phyloP scores from a whole-genome alignment of 2,888 invertebrate genomes.

The Acrobeloides nanus region DNA sequence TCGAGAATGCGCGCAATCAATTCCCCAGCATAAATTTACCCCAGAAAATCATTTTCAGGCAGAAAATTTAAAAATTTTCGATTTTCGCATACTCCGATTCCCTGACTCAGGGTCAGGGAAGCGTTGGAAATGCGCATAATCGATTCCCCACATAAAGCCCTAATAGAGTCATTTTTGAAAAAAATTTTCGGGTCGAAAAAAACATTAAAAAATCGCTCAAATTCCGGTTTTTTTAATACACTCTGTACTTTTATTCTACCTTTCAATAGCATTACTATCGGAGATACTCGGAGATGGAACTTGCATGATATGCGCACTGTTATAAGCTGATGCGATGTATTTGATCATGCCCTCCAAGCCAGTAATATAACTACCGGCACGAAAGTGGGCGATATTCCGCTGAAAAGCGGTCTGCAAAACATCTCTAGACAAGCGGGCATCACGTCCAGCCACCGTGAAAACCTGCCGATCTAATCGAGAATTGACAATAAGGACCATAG shows the following conservation, averaged over 20 bases:
- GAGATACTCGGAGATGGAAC: slow-evolving; percentile 38
- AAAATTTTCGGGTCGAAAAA: too few species aligned
- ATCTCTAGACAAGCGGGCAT: slow-evolving; percentile 47
- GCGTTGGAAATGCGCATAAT: too few species aligned
- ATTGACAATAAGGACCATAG: slow-evolving; percentile 49
- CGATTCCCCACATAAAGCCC: too few species aligned
- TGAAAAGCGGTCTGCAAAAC: slow-evolving; percentile 48
- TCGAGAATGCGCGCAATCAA: too few species aligned
- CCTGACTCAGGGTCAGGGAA: too few species aligned
- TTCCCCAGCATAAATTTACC: too few species aligned
- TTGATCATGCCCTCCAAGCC: slow-evolving; percentile 44
- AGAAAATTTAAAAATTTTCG: too few species aligned
- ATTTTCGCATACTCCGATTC: too few species aligned
- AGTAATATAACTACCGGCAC: slow-evolving; percentile 16
- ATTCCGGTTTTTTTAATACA: too few species aligned
- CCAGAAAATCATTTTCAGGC: too few species aligned
- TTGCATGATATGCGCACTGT: slow-evolving; percentile 48
- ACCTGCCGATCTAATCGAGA: slow-evolving; percentile 49
- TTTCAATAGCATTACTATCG: neutral
- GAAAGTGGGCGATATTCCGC: slow-evolving; percentile 42
- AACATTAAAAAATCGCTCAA: too few species aligned
- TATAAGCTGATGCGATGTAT: slow-evolving; percentile 49
- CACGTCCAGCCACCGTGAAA: slow-evolving; percentile 50
- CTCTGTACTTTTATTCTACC: neutral
- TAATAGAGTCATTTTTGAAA: too few species aligned